Evolutionary conservation across 2,888 invertebrate genomes (phyloP).

Genomic region (Fissipunctia ypsillon): DNA sequence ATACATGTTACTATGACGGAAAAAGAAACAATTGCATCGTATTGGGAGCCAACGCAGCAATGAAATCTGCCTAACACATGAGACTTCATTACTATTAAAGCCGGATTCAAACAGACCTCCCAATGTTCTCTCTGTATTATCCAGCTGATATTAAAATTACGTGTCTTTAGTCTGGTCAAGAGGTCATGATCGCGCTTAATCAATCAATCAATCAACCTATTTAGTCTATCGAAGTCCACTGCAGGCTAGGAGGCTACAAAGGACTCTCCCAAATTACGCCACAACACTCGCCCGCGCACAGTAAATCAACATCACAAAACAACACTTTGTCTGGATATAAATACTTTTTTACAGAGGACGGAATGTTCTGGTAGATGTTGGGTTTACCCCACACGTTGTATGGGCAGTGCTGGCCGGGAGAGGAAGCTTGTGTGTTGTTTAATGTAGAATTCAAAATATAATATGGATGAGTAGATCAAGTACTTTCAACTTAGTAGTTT

Average conservation of each 20-base stretch:
- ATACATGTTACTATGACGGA: not conserved
- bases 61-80: not conserved
- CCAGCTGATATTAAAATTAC: not conserved
- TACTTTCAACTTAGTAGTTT: not conserved
- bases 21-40: not conserved
- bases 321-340: slow-evolving; percentile 5
- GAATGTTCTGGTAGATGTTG: not conserved
- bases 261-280: not conserved
- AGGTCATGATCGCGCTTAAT: slow-evolving; percentile 26
- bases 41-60: not conserved
- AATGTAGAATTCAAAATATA: not conserved
- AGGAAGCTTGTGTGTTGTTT: not conserved
- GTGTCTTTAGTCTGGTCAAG: not conserved
- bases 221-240: not conserved
- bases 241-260: not conserved
- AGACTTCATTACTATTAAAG: not conserved
- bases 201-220: slow-evolving; percentile 14
- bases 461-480: not conserved
- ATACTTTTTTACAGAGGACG: slow-evolving; percentile 15
- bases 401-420: not conserved
- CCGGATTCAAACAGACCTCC: not conserved
- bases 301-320: not conserved
- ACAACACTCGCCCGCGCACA: not conserved
- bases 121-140: not conserved
- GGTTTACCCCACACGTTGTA: slow-evolving; percentile 14